phyloP scores from a whole-genome alignment of 2,113 vertebrate species.

The Solenodon paradoxus region DNA sequence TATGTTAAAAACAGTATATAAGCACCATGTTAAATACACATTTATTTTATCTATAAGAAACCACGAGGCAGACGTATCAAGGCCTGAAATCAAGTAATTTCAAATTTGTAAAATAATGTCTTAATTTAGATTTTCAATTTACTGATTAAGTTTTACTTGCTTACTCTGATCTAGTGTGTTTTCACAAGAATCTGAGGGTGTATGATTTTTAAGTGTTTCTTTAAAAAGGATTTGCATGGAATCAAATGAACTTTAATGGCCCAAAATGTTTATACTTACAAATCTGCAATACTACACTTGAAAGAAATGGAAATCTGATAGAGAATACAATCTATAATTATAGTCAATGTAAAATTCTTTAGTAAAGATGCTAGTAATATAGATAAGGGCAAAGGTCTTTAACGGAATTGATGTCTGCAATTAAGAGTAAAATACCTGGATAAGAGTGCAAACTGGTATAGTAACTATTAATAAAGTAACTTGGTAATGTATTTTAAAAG shows the following conservation, averaged over 20 bases:
- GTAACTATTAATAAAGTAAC: neutral
- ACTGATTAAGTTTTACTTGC: neutral
- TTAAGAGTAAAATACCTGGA: neutral
- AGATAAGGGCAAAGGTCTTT: neutral
- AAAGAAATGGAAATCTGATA: constrained; percentile 19
- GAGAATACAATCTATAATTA: neutral
- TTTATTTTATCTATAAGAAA: neutral
- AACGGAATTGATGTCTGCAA: neutral
- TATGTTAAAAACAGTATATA: neutral
- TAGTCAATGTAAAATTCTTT: neutral
- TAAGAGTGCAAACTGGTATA: neutral
- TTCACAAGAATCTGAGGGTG: neutral
- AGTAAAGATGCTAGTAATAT: neutral
- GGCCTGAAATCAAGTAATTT: constrained; percentile 19
- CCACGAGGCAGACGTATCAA: neutral
- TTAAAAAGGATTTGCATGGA: neutral
- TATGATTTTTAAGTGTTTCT: neutral
- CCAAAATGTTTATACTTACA: constrained; percentile 5
- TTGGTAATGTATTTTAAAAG: neutral
- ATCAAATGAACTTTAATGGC: neutral
- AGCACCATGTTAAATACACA: neutral
- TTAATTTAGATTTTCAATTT: neutral
- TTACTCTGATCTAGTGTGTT: neutral
- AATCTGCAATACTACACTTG: neutral
- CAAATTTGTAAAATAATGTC: neutral